phyloP scores from a whole-genome alignment of 2,113 vertebrate genomes.

The Syngnathus scovelli region DNA sequence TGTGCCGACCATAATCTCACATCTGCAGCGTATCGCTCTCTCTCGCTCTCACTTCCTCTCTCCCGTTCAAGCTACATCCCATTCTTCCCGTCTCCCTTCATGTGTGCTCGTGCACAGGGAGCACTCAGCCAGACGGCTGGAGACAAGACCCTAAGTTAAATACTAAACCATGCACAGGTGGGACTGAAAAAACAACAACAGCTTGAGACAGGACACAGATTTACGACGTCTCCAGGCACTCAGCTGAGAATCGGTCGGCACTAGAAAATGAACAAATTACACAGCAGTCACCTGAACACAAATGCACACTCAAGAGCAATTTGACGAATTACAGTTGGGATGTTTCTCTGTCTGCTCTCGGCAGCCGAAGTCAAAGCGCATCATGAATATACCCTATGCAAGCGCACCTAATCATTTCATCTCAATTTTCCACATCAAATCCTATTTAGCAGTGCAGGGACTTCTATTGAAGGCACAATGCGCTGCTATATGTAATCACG shows the following conservation, averaged over 20 bases:
- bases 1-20: constrained; percentile 35
- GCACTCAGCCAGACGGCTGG: constrained; percentile 59
- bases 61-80: constrained; percentile 28
- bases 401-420: constrained; percentile 64
- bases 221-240: constrained; percentile 69
- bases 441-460: constrained; percentile 48
- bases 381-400: constrained; percentile 60
- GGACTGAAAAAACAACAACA: constrained; percentile 73
- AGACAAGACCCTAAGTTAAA: constrained; percentile 69
- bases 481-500: constrained; percentile 38
- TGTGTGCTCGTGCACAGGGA: constrained; percentile 60
- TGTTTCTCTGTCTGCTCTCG: constrained; percentile 55
- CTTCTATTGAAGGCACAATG: constrained; percentile 37
- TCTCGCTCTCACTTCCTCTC: constrained; percentile 15
- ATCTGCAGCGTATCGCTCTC: constrained; percentile 29
- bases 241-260: constrained; percentile 64
- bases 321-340: constrained; percentile 67
- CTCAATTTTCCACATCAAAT: constrained; percentile 63
- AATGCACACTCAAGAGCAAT: constrained; percentile 68
- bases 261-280: constrained; percentile 70
- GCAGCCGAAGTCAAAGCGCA: constrained; percentile 59
- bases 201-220: constrained; percentile 69
- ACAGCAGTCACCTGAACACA: constrained; percentile 65
- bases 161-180: constrained; percentile 77
- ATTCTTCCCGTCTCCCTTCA: constrained; percentile 52